phyloP scores from a whole-genome alignment of 2,888 invertebrate genomes.

The Eupithecia subfuscata region DNA sequence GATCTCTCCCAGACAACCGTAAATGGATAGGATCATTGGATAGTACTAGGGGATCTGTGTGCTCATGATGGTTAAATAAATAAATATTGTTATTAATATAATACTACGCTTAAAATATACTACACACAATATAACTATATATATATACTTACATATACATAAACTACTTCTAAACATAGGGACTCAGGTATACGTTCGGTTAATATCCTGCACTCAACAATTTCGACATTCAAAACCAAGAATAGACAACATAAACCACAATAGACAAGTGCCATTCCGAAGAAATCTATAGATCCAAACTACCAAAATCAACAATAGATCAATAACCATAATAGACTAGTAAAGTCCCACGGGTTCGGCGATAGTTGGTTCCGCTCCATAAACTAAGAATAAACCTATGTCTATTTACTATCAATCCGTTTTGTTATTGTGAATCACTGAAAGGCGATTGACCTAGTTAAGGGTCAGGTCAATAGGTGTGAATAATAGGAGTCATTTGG shows the following conservation, averaged over 20 bases:
- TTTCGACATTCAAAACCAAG: neutral
- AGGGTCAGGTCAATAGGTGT: slow-evolving; percentile 39
- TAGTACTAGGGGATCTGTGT: no score
- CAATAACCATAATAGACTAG: slow-evolving; percentile 29
- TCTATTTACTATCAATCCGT: slow-evolving; percentile 58
- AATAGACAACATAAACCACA: neutral
- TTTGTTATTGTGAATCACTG: slow-evolving; percentile 43
- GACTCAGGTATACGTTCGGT: no score
- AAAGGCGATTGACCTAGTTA: slow-evolving; percentile 58
- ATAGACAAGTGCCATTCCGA: slow-evolving; percentile 4
- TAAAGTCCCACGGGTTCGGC: slow-evolving; percentile 54
- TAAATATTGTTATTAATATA: no score
- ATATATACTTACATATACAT: no score
- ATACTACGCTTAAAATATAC: no score
- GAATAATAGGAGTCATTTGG: slow-evolving; percentile 37
- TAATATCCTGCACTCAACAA: neutral
- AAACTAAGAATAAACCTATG: slow-evolving; percentile 51
- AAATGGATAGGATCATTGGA: no score
- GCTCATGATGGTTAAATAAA: no score
- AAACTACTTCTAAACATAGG: no score
- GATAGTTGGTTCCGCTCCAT: slow-evolving; percentile 64
- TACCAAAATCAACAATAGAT: slow-evolving; percentile 24
- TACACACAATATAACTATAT: no score
- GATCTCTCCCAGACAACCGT: no score
- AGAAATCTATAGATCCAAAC: slow-evolving; percentile 20